Base-by-base conservation (phyloP, 2,888 invertebrate species). In the Agrotis puta region DNA sequence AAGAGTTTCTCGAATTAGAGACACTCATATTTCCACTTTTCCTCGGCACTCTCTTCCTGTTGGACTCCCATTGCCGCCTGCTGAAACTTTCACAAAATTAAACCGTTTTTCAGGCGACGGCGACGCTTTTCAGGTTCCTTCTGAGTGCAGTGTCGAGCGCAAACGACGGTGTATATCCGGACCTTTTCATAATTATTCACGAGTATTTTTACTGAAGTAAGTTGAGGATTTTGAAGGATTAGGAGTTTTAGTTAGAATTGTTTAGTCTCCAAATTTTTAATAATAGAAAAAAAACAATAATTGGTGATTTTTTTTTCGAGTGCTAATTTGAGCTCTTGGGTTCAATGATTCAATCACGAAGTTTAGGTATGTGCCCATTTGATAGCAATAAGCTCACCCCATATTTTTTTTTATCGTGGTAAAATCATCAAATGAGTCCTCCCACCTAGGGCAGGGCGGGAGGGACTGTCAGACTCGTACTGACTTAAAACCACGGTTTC, bases 1-100 rank as follows among this genome's bases (percentile, higher is more conserved):
- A 56, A 81, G 76, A 76, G 79, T 79, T 70, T 54, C 77, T 77
- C 68, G 66, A 85, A 88, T 87, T 85, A 86, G 86, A 82, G 85
- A 84, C 86, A 78, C 87, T 88, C 82, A 88, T 86, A 86, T 85
- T 88, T 85, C 85, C 83, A 87, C 88, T 86, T 83, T 73, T 62
- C 58, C 64, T 39, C 70, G 57, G 80, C 71, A 79, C 77, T 76
- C 71, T 63, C 70, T 82, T 87, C 85, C 79, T 73, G 81, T 67
- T 66, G 51, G 53, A 76, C 63, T 73, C 48, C 70, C 62, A 62
- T 77, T 66, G 69, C 74, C 50, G 64, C 77, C 70, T 65, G 79
- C 76, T 58, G 75, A 79, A 88, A 88, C 81, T 82, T 87, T 77
- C 63, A 84, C 82, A 79, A 77, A 73, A 84, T 85, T 83, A 87